phyloP scores from a whole-genome alignment of 2,113 vertebrate genomes.

The Patagioenas fasciata region DNA sequence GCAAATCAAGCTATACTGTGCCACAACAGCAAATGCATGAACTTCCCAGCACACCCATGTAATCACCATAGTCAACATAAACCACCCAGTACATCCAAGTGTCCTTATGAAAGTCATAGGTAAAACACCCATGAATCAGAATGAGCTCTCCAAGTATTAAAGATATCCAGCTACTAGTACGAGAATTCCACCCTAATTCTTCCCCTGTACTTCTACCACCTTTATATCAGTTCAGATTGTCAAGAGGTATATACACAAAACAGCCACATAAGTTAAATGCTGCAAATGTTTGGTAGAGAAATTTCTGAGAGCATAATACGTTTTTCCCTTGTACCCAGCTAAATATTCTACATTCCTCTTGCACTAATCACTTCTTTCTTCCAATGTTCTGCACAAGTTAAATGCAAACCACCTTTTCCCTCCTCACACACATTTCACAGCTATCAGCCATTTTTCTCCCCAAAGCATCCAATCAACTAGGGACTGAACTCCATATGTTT shows the following conservation, averaged over 20 bases:
- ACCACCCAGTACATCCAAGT: neutral
- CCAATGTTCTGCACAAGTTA: neutral
- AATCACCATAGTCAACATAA: neutral
- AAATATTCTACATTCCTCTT: neutral
- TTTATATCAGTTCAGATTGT: neutral
- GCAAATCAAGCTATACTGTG: neutral
- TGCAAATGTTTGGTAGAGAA: no score
- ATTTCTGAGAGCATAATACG: neutral
- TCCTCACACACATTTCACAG: neutral
- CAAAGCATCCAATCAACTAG: neutral
- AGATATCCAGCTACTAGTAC: neutral
- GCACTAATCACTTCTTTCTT: neutral
- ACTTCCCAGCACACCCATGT: accelerated
- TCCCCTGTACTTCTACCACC: neutral
- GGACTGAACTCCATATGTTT: neutral
- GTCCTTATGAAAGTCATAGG: neutral
- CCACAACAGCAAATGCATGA: neutral
- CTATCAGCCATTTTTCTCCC: neutral
- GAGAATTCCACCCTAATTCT: neutral
- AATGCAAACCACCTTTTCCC: neutral
- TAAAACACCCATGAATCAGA: neutral
- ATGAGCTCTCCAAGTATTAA: neutral
- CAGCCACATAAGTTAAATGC: neutral
- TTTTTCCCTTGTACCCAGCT: neutral
- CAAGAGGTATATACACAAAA: neutral